Conservation (phyloP, 2,797 vertebrate genomes). For the Clarias fuscus region DNA sequence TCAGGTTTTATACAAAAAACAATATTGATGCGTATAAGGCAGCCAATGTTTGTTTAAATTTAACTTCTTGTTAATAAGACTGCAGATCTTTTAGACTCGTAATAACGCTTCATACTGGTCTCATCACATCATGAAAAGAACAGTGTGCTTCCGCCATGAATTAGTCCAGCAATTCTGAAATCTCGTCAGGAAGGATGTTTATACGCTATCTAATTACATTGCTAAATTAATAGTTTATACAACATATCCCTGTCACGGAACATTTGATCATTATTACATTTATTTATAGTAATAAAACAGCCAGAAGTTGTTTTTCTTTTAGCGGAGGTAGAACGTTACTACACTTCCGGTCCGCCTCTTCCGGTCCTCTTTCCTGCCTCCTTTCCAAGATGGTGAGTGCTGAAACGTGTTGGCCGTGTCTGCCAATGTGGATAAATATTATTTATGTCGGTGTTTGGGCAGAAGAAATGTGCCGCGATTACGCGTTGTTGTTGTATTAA, state of each 20-base stretch:
- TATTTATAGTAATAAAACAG: neutral
- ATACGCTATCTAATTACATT: too few relatives aligned
- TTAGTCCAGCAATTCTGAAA: too few relatives aligned
- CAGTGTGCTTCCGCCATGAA: constrained; percentile 8
- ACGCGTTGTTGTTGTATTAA: neutral
- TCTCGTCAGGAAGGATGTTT: neutral
- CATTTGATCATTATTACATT: neutral
- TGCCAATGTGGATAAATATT: neutral
- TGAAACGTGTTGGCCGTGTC: constrained; percentile 13
- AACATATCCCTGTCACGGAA: neutral
- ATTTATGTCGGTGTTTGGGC: neutral
- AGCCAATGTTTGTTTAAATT: neutral
- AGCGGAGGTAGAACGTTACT: neutral
- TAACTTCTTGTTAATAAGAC: neutral
- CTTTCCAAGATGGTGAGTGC: constrained; percentile 55
- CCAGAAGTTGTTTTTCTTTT: neutral
- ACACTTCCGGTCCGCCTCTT: constrained; percentile 36
- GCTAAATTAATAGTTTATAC: neutral
- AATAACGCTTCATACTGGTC: neutral
- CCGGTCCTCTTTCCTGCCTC: constrained; percentile 59
- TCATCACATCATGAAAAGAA: neutral
- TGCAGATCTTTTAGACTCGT: neutral
- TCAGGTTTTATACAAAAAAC: neutral
- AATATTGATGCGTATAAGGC: neutral
- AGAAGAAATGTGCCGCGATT: neutral